Evolutionary conservation across 2,797 vertebrate species (phyloP), one percentile per base, ranked within the genome.

Genomic region (Okamejei kenojei): DNA sequence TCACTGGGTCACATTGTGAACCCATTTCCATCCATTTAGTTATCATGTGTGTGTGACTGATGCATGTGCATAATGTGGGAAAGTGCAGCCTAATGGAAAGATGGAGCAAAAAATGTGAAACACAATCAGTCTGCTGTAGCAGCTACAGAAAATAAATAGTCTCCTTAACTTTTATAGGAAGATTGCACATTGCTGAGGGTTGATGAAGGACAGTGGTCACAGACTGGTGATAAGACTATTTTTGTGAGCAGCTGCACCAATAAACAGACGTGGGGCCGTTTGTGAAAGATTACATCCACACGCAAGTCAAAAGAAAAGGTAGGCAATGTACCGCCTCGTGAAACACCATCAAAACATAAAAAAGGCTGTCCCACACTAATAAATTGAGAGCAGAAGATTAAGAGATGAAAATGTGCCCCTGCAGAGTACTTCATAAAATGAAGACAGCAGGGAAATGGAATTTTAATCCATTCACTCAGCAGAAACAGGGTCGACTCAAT

Each of bases 51-150:
- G 71, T 13, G 13, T 76, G 7, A 26, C 73, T 29, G 71, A 76
- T 92, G 68, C 45, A 54, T 2, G 6, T 54, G 13, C 13, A 19
- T 54, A 45, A 23, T 15, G 7, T 23, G 38, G 26, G 68, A 91
- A 91, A 91, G 88, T 91, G 88, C 32, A 26, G 68, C 88, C 29
- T 38, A 26, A 73, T 91, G 88, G 82, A 92, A 92, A 90, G 74
- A 54, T 74, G 23, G 71, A 74, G 17, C 38, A 92, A 76, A 45
- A 92, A 58, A 15, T 92, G 23, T 91, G 26, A 74, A 76, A n/a
- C 38, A 10, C 26, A 29, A 74, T 73, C 65, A 45, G 45, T 92
- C 21, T 74, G 9, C 23, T 0, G 65, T 61, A 68, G 61, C 82
- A 88, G 63, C 82, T 82, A 15, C 80, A 65, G n/a, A 88, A 17